Evolutionary conservation across 2,797 vertebrate genomes (phyloP).

Genomic region (Trematomus bernacchii): DNA sequence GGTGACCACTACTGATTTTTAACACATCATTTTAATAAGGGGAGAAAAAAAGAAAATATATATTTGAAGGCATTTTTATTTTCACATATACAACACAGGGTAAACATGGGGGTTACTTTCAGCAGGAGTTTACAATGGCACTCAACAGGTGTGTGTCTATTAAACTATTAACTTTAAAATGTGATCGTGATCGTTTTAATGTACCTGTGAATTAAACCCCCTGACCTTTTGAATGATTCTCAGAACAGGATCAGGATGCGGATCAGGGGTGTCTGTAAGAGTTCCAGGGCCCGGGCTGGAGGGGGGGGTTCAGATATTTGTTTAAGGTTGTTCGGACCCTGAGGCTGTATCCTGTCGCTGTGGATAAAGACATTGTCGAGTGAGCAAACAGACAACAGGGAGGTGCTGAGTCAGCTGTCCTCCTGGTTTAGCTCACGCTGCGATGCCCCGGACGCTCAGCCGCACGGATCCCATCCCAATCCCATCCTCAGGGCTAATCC

Average conservation of each 20-base stretch:
- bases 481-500: constrained; percentile 32
- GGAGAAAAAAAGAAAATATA: neutral
- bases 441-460: constrained; percentile 47
- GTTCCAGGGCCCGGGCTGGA: constrained; percentile 57
- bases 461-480: constrained; percentile 59
- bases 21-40: neutral
- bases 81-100: neutral
- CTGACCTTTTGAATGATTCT: constrained; percentile 6
- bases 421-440: constrained; percentile 73
- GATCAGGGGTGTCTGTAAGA: constrained; percentile 57
- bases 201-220: neutral
- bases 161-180: neutral
- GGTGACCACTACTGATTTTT: no score
- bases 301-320: constrained; percentile 57
- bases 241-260: constrained; percentile 19
- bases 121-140: neutral
- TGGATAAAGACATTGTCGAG: constrained; percentile 74
- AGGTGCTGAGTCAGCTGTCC: constrained; percentile 82
- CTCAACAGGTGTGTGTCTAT: neutral
- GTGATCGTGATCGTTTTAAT: neutral
- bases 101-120: neutral
- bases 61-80: neutral
- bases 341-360: constrained; percentile 70
- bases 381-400: constrained; percentile 75
- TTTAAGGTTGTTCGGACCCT: constrained; percentile 50